Base-by-base conservation (phyloP, 2,888 invertebrate genomes). In the Sceliomorpha sp. region DNA sequence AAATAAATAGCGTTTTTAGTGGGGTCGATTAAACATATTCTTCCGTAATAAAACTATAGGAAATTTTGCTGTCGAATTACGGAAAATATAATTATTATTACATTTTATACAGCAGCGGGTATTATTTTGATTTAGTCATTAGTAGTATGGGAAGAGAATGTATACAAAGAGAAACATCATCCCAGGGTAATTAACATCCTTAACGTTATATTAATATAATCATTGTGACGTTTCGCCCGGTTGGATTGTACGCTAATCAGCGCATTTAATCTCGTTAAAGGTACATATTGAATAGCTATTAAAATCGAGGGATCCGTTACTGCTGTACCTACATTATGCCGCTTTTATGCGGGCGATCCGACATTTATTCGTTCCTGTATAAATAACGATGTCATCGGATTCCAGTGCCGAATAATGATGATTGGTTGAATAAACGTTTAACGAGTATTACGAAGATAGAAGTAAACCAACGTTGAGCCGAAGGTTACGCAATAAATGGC, bases 261-360 rank as follows among this genome's bases (percentile, higher is more conserved):
- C 42, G 29, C 44, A 44, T 55, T 44, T 55, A 55, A 55, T 55
- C 44, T 44, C 34, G 55, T 55, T 55, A 55, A 55, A 55, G 44
- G 55, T 55, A 44, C 55, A 36, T 17, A 55, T 55, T 44, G 55
- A 44, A 55, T 55, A 55, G 15, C 29, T 44, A 36, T 55, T 34
- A 44, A 44, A 34, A 36, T 45, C 44, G 34, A 45, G 55, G 44
- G 24, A 36, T 27, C 26, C 12, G 40, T 36, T 17, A n/a, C 12
- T 44, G 29, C 0, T 36, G 15, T 36, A 17, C 27, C 27, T 9
- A 26, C 26, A 27, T 36, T 44, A 55, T 55, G 55, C 44, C 44
- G 44, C 55, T 44, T 44, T 55, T 55, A 55, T 55, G 44, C 55
- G 55, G 55, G 36, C 27, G 26, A 27, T 24, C 24, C 26, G 31